Evolutionary conservation across 2,888 invertebrate genomes (phyloP).

Genomic region (Odiellus spinosus): DNA sequence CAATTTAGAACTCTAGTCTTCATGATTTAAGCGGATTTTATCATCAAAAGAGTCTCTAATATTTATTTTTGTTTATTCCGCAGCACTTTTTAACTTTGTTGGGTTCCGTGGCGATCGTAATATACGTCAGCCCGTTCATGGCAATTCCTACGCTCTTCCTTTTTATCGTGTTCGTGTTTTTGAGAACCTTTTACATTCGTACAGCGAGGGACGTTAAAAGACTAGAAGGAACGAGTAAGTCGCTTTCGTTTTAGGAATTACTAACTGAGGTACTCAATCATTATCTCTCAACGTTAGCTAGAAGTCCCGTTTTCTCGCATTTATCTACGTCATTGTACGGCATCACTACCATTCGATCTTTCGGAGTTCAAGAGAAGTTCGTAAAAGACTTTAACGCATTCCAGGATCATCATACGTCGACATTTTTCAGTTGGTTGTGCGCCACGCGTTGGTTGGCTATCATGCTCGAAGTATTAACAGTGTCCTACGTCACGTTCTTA

Average conservation of each 20-base stretch:
- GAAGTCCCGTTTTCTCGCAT: constrained; percentile 23
- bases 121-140: constrained; percentile 54
- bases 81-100: constrained; percentile 23
- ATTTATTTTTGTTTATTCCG: too few relatives aligned
- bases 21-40: too few relatives aligned
- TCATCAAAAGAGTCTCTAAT: too few relatives aligned
- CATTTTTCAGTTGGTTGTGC: constrained; percentile 76
- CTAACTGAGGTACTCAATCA: too few relatives aligned
- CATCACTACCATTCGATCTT: constrained; percentile 29
- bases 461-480: constrained; percentile 73
- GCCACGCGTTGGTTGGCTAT: constrained; percentile 84
- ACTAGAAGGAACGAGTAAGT: constrained; percentile 36
- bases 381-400: constrained; percentile 30
- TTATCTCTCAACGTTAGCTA: too few relatives aligned
- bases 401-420: constrained; percentile 63
- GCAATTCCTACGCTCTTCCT: constrained; percentile 53
- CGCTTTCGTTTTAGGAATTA: background rate
- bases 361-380: constrained; percentile 59
- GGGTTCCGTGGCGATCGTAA: constrained; percentile 47
- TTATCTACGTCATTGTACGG: constrained; percentile 21
- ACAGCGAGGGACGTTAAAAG: constrained; percentile 60
- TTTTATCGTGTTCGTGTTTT: constrained; percentile 51
- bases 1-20: too few relatives aligned
- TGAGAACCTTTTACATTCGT: constrained; percentile 57
- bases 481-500: constrained; percentile 66